Base-by-base conservation (phyloP, 2,113 vertebrate species). In the Atlantisia rogersi region DNA sequence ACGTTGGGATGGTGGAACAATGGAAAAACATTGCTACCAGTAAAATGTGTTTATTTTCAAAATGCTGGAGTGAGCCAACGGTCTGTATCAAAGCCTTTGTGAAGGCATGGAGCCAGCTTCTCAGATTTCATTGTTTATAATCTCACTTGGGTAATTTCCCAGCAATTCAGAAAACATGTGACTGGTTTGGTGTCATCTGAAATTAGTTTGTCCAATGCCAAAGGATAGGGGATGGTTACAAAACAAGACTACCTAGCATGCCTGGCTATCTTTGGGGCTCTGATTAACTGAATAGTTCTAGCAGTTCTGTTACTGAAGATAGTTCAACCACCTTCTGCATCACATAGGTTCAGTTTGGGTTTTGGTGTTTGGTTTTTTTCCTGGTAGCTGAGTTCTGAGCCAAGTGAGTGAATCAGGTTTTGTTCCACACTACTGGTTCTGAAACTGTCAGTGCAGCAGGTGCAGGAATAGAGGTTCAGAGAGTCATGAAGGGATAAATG, bases 81-180 rank as follows among this genome's bases (percentile, higher is more conserved):
- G 56, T 6, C 42, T 3, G 0, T 39, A 80, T 56, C 68, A 86
- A 90, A 96, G 53, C 71, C 32, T 86, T 56, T 81, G 75, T 1
- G 6, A 46, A 81, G 73, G 82, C 85, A 75, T 9, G 39, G 4
- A 24, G 73, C 86, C 87, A 90, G 25, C 58, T 92, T 37, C 91
- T 91, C 67, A 15, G 62, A 77, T 92, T 77, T 59, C 79, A n/a
- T 70, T 90, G 88, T 91, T 94, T 83, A n/a, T 70, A 60, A 92
- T 81, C 63, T 88, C 85, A 58, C 87, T 88, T 77, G 59, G 63
- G 71, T 70, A 81, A 48, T 80, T 90, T 92, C 77, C 75, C 68
- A 83, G 37, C 53, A 69, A 37, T 2, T 79, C n/a, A 58, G 87
- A 79, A 95, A 89, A 87, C 4, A 26, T 29, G 39, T 74, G 71